Conservation (phyloP, 2,113 vertebrate genomes). For the Larimichthys crocea region DNA sequence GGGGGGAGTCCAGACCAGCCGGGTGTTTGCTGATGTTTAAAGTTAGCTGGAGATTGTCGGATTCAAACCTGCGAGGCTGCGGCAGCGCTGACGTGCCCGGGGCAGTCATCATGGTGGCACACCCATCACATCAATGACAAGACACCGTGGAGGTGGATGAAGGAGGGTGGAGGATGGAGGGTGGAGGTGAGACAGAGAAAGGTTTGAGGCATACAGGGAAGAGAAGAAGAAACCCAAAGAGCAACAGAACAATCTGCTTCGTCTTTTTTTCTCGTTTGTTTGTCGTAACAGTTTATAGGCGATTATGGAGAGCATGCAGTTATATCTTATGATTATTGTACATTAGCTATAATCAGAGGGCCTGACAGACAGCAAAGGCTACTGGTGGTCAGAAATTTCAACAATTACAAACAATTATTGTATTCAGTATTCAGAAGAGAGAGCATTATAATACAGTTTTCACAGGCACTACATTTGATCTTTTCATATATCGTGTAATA, state of each 20-base stretch:
- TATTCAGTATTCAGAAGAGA: slow-evolving; percentile 89
- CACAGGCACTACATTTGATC: slow-evolving; percentile 99
- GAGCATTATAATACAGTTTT: slow-evolving; percentile 99
- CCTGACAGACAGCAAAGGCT: slow-evolving; percentile 99
- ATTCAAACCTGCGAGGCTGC: slow-evolving; percentile 31
- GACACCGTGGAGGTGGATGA: slow-evolving; percentile 1
- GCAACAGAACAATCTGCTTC: slow-evolving; percentile 84
- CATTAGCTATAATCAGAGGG: slow-evolving; percentile 95
- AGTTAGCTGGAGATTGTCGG: slow-evolving; percentile 58
- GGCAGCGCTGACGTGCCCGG: background rate
- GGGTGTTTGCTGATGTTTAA: slow-evolving; percentile 55
- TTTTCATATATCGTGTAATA: slow-evolving; percentile 93
- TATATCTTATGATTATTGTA: slow-evolving; percentile 96
- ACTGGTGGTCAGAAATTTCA: slow-evolving; percentile 92
- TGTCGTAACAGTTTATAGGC: slow-evolving; percentile 93
- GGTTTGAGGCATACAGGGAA: slow-evolving; percentile 54
- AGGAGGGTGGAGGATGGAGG: slow-evolving; percentile 2
- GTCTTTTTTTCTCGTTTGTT: slow-evolving; percentile 83
- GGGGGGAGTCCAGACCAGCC: slow-evolving; percentile 44
- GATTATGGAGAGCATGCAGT: slow-evolving; percentile 97
- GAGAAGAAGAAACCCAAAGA: slow-evolving; percentile 75
- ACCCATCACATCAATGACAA: slow-evolving; percentile 32
- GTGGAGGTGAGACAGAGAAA: slow-evolving; percentile 22
- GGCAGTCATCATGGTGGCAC: slow-evolving; percentile 59
- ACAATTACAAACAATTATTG: slow-evolving; percentile 79